Conservation (phyloP, 37 sponge, comb jelly and placozoan species). For the Corticium candelabrum region DNA sequence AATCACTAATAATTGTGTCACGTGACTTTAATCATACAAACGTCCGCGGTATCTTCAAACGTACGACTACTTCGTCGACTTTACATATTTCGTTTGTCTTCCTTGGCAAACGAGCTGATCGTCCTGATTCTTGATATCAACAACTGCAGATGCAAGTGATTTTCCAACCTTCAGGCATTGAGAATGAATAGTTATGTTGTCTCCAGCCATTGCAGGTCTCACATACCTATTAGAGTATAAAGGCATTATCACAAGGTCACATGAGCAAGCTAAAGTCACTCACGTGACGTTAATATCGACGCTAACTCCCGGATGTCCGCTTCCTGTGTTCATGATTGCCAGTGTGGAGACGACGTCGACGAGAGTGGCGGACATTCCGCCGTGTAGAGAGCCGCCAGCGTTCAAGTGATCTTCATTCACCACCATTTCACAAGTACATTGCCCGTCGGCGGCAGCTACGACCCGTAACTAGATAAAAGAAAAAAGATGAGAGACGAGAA, state of each 20-base stretch:
- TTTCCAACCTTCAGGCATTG: constrained; percentile 70
- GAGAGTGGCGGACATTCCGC: constrained; percentile 80
- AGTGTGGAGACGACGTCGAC: constrained; percentile 67
- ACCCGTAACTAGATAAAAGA: constrained; percentile 7
- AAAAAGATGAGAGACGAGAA: too few species aligned
- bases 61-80: not conserved
- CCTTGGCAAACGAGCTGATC: constrained; percentile 62
- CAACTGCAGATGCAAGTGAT: constrained; percentile 65
- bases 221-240: constrained; percentile 37
- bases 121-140: constrained; percentile 51
- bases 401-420: constrained; percentile 77
- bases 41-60: too few species aligned
- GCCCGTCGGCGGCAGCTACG: constrained; percentile 28
- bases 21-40: too few species aligned
- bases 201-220: constrained; percentile 63
- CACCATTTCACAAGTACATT: constrained; percentile 51
- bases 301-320: constrained; percentile 64
- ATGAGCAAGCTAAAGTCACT: not conserved
- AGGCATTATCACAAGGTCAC: not conserved
- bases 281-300: constrained; percentile 42
- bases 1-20: too few species aligned
- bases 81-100: constrained; percentile 66
- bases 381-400: constrained; percentile 59
- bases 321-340: constrained; percentile 57
- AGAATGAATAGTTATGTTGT: constrained; percentile 50